Evolutionary conservation across 1,140 invertebrate genomes (phyloP), one percentile per base, ranked within the genome.

Genomic region (Calliphora vicina): DNA sequence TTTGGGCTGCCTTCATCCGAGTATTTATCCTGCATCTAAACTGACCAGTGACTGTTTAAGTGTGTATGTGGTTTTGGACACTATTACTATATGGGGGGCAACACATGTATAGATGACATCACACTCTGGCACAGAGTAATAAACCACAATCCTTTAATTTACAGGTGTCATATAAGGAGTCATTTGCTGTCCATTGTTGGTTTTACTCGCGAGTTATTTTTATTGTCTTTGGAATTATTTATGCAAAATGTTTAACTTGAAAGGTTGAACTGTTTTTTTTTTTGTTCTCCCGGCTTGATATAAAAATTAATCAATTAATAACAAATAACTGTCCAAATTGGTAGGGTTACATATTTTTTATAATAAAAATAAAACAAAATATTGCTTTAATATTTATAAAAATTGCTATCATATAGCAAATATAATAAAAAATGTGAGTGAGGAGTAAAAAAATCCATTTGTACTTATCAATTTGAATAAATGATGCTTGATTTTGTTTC

Each of bases 101-200:
- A 50, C 35, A 35, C 35, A 50, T 50, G 42, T 43, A 43, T 12
- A 6, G 5, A 43, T 43, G 45, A 50, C 45, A 50, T 50, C 45
- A 50, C 45, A 50, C 35, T 35, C 35, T 35, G 35, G 4, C 35
- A 35, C n/a, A 20, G 20, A 67, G 20, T 10, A 17, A 57, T 23
- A 78, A 78, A 78, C 74, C 74, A 78, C 74, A 78, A 78, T 78
- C 74, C 74, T 78, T 78, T 78, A 78, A 78, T 78, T 78, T 78
- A 78, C 74, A 78, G 74, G 74, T 78, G 74, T 78, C 74, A 78
- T 78, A 78, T 78, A 78, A 10, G 74, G 13, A 43, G 74, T 23
- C 74, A 20, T 45, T 43, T 78, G 25, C 0, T 76, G 72, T 76
- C 29, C 17, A n/a, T 45, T 43, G n/a, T 78, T 43, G 26, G 29